Evolutionary conservation across 2,888 invertebrate genomes (phyloP).

Genomic region (Eudasyphora cyanicolor): DNA sequence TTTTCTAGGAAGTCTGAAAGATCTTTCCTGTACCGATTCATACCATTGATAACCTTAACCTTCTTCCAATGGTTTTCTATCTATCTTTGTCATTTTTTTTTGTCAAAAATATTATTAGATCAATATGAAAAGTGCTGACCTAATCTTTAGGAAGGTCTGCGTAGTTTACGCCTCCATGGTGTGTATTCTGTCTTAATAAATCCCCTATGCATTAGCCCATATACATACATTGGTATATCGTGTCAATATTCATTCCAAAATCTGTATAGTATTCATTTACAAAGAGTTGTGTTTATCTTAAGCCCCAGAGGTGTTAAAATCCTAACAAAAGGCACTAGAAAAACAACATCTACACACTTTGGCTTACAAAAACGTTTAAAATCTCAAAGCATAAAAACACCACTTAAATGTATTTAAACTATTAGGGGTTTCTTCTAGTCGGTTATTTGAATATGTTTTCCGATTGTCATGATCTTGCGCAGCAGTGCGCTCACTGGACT

Average conservation of each 20-base stretch:
- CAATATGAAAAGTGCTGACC: too few relatives aligned
- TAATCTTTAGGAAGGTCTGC: too few relatives aligned
- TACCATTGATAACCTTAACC: too few relatives aligned
- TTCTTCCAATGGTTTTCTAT: too few relatives aligned
- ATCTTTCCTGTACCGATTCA: too few relatives aligned
- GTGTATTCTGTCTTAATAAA: too few relatives aligned
- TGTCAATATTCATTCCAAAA: neutral
- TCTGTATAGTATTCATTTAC: neutral
- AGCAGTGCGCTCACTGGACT: neutral
- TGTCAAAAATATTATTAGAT: too few relatives aligned
- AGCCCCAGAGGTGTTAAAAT: constrained; percentile 39
- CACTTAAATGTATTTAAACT: neutral
- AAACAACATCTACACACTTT: neutral
- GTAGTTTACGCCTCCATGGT: too few relatives aligned
- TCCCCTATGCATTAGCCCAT: too few relatives aligned
- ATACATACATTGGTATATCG: neutral
- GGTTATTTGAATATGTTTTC: constrained; percentile 23
- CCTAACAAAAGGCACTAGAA: constrained; percentile 31
- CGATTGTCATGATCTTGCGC: neutral
- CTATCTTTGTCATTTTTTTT: too few relatives aligned
- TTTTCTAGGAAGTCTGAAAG: too few relatives aligned
- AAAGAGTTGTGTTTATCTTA: neutral
- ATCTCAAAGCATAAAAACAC: constrained; percentile 12
- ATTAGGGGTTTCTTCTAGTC: neutral
- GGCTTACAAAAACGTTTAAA: constrained; percentile 22